Percentiles rank a stretch among this genome's conserved stretches.
These are phyloP conservation scores for Chrysolina haemoptera DNA, from an alignment of 2,888 invertebrate genomes.

Conservation along the genomic window DNA sequence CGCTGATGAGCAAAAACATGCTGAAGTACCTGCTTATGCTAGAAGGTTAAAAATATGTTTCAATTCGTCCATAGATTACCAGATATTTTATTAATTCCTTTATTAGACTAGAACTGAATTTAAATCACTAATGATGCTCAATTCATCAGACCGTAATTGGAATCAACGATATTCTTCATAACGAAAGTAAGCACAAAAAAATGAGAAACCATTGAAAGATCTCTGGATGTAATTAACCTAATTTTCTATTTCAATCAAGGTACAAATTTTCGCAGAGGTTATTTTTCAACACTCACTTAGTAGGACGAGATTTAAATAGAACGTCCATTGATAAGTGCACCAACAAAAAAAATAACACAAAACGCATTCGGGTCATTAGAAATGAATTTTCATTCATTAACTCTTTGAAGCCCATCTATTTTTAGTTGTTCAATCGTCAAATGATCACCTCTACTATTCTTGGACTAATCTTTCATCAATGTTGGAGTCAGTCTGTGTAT, in stretches of 20 bases:
- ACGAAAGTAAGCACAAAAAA: too few species aligned
- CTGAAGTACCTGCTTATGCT: too few species aligned
- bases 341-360: slow-evolving; percentile 18
- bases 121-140: too few species aligned
- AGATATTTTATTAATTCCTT: too few species aligned
- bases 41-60: too few species aligned
- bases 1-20: too few species aligned
- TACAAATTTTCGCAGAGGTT: background rate
- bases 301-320: background rate
- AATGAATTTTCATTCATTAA: slow-evolving; percentile 48
- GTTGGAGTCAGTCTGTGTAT: background rate
- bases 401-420: slow-evolving; percentile 35
- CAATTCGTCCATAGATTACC: too few species aligned
- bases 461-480: slow-evolving; percentile 21
- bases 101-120: too few species aligned
- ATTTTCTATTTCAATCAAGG: background rate
- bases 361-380: slow-evolving; percentile 37
- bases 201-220: too few species aligned
- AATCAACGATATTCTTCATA: too few species aligned
- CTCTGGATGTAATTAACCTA: too few species aligned
- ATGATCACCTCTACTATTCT: slow-evolving; percentile 29
- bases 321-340: slow-evolving; percentile 26
- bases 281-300: slow-evolving; percentile 16
- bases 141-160: too few species aligned
- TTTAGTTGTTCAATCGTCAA: slow-evolving; percentile 29